Conservation (phyloP, 2,888 invertebrate species). For the Drosophila subsilvestris region DNA sequence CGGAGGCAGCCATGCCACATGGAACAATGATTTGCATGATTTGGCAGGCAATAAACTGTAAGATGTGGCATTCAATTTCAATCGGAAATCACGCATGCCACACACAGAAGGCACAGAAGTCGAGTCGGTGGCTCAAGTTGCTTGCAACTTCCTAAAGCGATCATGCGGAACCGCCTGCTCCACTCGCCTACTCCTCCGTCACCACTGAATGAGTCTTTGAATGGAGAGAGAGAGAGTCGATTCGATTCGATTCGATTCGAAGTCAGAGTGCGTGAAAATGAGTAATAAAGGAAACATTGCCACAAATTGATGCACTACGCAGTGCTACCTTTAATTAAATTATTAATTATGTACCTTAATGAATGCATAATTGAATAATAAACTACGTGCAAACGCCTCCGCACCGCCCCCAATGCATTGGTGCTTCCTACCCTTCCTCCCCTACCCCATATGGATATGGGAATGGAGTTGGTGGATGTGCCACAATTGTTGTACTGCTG, state of each 20-base stretch:
- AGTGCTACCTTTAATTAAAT: slow-evolving; percentile 70
- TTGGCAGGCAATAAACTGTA: slow-evolving; percentile 42
- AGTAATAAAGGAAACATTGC: slow-evolving; percentile 52
- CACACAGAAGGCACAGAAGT: not conserved
- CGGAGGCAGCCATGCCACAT: slow-evolving; percentile 14
- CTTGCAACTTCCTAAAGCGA: slow-evolving; percentile 40
- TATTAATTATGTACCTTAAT: slow-evolving; percentile 77
- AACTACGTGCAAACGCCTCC: slow-evolving; percentile 53
- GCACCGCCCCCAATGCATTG: not conserved
- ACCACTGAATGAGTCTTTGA: not conserved
- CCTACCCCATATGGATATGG: not conserved
- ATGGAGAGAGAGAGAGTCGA: not conserved
- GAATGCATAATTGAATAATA: slow-evolving; percentile 77
- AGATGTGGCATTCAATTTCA: slow-evolving; percentile 37
- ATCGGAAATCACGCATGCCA: slow-evolving; percentile 42
- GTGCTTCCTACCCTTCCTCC: no score
- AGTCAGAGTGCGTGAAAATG: slow-evolving; percentile 48
- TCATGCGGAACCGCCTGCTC: slow-evolving; percentile 35
- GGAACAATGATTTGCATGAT: slow-evolving; percentile 43
- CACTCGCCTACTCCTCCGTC: slow-evolving; percentile 2
- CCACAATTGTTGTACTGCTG: slow-evolving; percentile 27
- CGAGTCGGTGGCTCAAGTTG: slow-evolving; percentile 16
- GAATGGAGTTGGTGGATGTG: slow-evolving; percentile 11
- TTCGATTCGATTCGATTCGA: not conserved
- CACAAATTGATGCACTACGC: slow-evolving; percentile 56